phyloP scores from a whole-genome alignment of 1,140 invertebrate genomes.

The Cyphomyrmex costatus region DNA sequence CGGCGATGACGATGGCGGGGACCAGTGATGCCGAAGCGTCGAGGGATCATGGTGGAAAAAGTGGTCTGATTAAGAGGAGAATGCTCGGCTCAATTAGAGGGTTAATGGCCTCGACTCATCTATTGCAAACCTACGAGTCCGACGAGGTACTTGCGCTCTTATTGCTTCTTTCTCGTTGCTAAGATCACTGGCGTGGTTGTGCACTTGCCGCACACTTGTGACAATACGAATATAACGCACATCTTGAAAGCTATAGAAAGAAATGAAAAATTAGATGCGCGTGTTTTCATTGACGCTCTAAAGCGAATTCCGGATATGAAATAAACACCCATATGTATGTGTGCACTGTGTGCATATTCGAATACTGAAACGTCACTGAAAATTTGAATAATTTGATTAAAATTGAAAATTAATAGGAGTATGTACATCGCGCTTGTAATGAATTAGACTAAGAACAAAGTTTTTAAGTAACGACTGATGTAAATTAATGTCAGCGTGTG shows the following conservation, averaged over 20 bases:
- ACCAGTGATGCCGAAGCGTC: slow-evolving; percentile 36
- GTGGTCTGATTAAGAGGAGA: slow-evolving; percentile 81
- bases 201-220: slow-evolving; percentile 24
- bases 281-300: neutral
- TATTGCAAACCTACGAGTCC: slow-evolving; percentile 80
- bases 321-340: neutral
- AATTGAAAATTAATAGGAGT: neutral
- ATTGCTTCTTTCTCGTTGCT: slow-evolving; percentile 9
- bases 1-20: slow-evolving; percentile 6
- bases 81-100: slow-evolving; percentile 85
- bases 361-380: neutral
- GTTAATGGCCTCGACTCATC: slow-evolving; percentile 84
- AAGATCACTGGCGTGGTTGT: slow-evolving; percentile 6
- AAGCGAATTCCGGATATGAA: neutral
- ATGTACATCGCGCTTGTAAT: neutral
- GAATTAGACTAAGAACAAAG: neutral
- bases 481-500: slow-evolving; percentile 3
- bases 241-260: neutral
- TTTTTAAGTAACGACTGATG: neutral
- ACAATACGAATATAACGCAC: neutral
- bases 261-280: neutral
- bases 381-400: neutral
- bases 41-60: slow-evolving; percentile 72
- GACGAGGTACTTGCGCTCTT: slow-evolving; percentile 80
- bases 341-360: no score